phyloP scores from a whole-genome alignment of 2,797 vertebrate genomes.

The Phataginus tricuspis region DNA sequence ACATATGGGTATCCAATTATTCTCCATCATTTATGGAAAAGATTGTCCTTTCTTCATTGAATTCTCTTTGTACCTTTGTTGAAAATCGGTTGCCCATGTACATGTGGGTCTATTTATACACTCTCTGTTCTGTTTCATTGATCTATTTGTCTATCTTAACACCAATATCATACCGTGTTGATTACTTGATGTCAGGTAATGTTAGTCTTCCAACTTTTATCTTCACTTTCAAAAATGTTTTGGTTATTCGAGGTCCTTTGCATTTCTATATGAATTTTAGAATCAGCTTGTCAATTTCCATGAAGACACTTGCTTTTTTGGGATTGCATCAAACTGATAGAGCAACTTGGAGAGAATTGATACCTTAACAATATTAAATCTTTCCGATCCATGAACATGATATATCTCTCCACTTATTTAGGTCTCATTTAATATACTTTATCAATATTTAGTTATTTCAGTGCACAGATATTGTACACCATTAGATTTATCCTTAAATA shows the following conservation, averaged over 20 bases:
- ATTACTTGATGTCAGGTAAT: neutral
- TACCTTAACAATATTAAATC: neutral
- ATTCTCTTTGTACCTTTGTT: neutral
- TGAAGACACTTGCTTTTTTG: neutral
- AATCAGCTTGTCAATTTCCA: neutral
- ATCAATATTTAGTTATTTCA: neutral
- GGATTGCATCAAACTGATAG: neutral
- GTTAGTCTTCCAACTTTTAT: neutral
- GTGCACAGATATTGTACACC: neutral
- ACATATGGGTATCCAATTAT: neutral
- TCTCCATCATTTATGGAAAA: neutral
- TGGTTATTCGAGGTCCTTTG: neutral
- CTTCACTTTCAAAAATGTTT: slow-evolving; percentile 47
- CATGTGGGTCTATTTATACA: neutral
- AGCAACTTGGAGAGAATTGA: neutral
- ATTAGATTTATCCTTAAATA: neutral
- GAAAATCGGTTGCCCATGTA: neutral
- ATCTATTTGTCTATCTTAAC: slow-evolving; percentile 8
- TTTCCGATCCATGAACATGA: neutral
- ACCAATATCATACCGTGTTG: neutral
- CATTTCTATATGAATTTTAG: slow-evolving; percentile 10
- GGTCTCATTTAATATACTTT: neutral
- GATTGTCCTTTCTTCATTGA: neutral
- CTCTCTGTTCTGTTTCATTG: neutral
- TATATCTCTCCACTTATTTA: neutral